Evolutionary conservation across 2,888 invertebrate species (phyloP), one percentile per base, ranked within the genome.

Genomic region (Linnaemya tessellans): DNA sequence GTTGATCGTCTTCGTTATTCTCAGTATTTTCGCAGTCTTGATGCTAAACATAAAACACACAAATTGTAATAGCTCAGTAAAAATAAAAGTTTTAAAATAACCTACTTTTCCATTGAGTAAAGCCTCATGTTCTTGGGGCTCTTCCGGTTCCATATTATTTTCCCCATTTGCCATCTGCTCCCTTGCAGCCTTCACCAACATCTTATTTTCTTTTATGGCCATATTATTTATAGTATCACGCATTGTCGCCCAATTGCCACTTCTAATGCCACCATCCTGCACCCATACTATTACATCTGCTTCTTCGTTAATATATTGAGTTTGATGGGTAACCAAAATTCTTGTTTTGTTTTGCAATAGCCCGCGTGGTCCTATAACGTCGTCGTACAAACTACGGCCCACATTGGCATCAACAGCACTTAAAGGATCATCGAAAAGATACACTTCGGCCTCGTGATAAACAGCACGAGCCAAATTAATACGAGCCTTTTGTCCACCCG

Each of bases 401-500:
- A 97, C 96, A 82, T 95, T 94, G 0, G 96, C 93, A 91, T 97
- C 97, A 0, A 97, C 96, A 0, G 97, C 96, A 83, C 96, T 96
- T 3, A 97, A 91, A 0, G 97, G 97, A 92, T 97, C 97, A 90
- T 97, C 97, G 41, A 97, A 92, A 3, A 97, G 92, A 90, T 96
- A 97, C 81, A 97, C 94, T 88, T 96, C 95, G 0, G 96, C 95
- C 35, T 95, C 93, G 86, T 94, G 94, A 88, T 96, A 97, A 7
- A 96, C 93, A 0, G 96, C 95, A 88, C 96, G 93, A 0, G 95
- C 96, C 85, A 97, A 92, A 89, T 95, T 95, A 3, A 97, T 94
- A 80, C 96, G 93, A 1, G 96, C 96, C 87, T 95, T 94, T 92
- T 96, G 96, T 5, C 96, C 96, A 8, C 96, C 96, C 81, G 96